These are phyloP conservation scores for Caenorhabditis plicata DNA, from an alignment of 2,888 invertebrate genomes.

Conservation along the genomic window DNA sequence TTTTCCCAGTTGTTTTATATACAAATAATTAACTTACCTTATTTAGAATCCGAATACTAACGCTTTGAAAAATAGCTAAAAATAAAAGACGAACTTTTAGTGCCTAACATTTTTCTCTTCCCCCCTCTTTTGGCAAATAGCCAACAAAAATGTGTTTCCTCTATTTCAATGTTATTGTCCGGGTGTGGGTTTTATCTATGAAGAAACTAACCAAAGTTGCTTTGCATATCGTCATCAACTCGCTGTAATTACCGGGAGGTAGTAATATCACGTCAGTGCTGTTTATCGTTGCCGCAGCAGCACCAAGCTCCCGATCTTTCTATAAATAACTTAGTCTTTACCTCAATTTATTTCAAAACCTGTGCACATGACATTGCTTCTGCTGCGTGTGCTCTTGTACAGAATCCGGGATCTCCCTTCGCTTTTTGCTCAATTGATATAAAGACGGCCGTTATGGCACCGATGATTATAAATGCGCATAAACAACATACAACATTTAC, in stretches of 20 bases:
- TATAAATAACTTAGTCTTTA: conserved; percentile 7
- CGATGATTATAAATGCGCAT: conserved; percentile 15
- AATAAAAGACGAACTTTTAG: too few species aligned
- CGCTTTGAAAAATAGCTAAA: too few species aligned
- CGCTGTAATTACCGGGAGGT: conserved; percentile 14
- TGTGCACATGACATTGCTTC: conserved; percentile 21
- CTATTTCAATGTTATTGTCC: too few species aligned
- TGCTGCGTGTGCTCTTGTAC: conserved; percentile 14
- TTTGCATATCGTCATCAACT: conserved; percentile 14
- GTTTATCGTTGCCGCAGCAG: conserved; percentile 23
- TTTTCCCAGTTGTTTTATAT: too few species aligned
- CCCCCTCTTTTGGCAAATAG: too few species aligned
- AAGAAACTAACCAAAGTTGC: conserved; percentile 11
- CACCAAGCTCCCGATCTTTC: conserved; percentile 30
- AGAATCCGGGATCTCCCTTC: conserved; percentile 22
- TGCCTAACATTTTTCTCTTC: too few species aligned
- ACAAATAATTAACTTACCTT: too few species aligned
- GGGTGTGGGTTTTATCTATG: too few species aligned
- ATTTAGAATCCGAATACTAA: too few species aligned
- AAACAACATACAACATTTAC: conserved; percentile 16
- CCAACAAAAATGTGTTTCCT: too few species aligned
- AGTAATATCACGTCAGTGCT: conserved; percentile 12
- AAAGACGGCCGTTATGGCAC: conserved; percentile 16
- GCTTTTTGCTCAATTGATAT: conserved; percentile 11
- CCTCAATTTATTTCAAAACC: background rate